Evolutionary conservation across 2,113 vertebrate species (phyloP), one percentile per base, ranked within the genome.

Genomic region (Strix uralensis): DNA sequence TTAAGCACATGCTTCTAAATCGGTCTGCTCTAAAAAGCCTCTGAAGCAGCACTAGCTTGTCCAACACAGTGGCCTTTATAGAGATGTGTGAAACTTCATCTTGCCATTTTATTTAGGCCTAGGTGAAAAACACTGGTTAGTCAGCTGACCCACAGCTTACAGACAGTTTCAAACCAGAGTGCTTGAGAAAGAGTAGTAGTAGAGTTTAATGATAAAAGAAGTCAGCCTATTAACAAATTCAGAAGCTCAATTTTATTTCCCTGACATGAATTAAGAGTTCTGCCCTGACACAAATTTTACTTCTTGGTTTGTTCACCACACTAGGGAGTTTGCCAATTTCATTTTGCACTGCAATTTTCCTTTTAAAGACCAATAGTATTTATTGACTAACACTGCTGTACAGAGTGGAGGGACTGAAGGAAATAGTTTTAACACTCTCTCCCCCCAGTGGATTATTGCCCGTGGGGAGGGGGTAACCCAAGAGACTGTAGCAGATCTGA

Each of bases 391-490:
- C 18, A 62, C 2, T 34, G 26, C 29, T 5, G 1, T 57, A 46
- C 13, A 73, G 20, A 73, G 30, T 5, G 6, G 46, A 77, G 27
- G 8, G 18, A 73, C 40, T 32, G 11, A 52, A 72, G 16, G 8
- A 86, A 80, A 73, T 15, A 30, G 44, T 88, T 79, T 51, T 67
- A 9, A 74, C 19, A 4, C 27, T n/a, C 40, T 40, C 29, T 44
- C 19, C 5, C 11, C 9, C 0, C n/a, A 16, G 29, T 2, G 8
- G 8, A 9, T 70, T 84, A 46, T 17, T 40, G 34, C 10, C 36
- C 32, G 34, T 32, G 22, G 36, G 32, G 8, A 72, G 7, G 4
- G 12, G 1, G 10, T 40, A 77, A 81, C 47, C 27, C 18, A 40
- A 58, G 9, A 86, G 15, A 52, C 67, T 40, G 18, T 5, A 91